Conservation (phyloP, 1,140 invertebrate species). For the Pectinophora gossypiella region DNA sequence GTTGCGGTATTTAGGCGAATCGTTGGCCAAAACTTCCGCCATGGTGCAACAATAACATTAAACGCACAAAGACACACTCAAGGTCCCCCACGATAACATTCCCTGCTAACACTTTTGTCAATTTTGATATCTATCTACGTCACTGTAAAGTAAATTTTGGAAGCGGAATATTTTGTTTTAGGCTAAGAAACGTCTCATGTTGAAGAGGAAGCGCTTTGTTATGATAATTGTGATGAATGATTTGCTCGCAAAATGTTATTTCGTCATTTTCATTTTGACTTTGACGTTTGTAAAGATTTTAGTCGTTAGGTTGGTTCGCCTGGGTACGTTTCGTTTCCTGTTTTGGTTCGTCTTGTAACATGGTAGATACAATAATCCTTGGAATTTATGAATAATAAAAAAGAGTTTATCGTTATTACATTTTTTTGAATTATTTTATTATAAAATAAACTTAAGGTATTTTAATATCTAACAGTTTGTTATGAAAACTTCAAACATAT, state of each 20-base stretch:
- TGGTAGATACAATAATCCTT: no score
- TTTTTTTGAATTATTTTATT: no score
- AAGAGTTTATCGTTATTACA: not conserved
- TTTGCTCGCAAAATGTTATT: slow-evolving; percentile 7
- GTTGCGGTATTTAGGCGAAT: slow-evolving; percentile 63
- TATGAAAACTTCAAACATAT: no score
- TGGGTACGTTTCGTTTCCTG: slow-evolving; percentile 15
- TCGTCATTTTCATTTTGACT: slow-evolving; percentile 12
- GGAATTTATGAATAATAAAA: no score
- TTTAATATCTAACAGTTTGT: no score
- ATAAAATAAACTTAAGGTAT: no score
- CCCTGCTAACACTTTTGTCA: not conserved
- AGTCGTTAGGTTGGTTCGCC: slow-evolving; percentile 9
- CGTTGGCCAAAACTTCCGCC: slow-evolving; percentile 56
- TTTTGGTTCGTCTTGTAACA: no score
- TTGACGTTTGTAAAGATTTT: slow-evolving; percentile 17
- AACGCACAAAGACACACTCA: not conserved
- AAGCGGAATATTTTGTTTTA: slow-evolving; percentile 4
- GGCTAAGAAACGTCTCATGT: slow-evolving; percentile 15
- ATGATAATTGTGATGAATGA: slow-evolving; percentile 16
- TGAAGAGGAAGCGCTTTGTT: slow-evolving; percentile 4
- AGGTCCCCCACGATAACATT: slow-evolving; percentile 4
- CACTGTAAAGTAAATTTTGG: no score
- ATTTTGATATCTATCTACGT: not conserved
- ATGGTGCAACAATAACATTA: slow-evolving; percentile 28